Evolutionary conservation across 2,888 invertebrate genomes (phyloP).

Genomic region (Bruchidius siliquastri): DNA sequence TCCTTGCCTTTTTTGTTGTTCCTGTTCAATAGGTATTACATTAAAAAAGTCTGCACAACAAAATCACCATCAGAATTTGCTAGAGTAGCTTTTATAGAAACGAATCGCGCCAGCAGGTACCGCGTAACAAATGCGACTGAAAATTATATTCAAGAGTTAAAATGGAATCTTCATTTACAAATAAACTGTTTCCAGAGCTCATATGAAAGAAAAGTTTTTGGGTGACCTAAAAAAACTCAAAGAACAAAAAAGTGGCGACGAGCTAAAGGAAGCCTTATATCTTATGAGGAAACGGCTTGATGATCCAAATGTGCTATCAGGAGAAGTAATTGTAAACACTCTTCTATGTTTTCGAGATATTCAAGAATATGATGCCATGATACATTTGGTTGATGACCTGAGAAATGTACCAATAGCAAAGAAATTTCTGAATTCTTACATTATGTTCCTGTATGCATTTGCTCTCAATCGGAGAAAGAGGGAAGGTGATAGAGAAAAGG

Average conservation of each 20-base stretch:
- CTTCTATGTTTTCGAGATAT: slow-evolving; percentile 87
- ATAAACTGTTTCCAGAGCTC: slow-evolving; percentile 60
- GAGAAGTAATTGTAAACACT: slow-evolving; percentile 93
- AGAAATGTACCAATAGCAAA: slow-evolving; percentile 83
- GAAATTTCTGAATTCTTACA: slow-evolving; percentile 84
- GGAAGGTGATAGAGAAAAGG: slow-evolving; percentile 91
- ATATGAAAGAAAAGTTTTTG: slow-evolving; percentile 96
- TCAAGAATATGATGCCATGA: slow-evolving; percentile 97
- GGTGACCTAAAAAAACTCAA: slow-evolving; percentile 88
- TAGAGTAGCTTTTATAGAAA: too few relatives aligned
- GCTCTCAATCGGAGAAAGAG: slow-evolving; percentile 93
- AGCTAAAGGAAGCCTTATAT: slow-evolving; percentile 73
- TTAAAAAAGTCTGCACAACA: too few relatives aligned
- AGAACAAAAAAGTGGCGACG: slow-evolving; percentile 79
- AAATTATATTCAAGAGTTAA: neutral
- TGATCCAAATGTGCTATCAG: slow-evolving; percentile 93
- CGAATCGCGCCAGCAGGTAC: too few relatives aligned
- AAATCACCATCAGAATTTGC: too few relatives aligned
- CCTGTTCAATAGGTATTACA: too few relatives aligned
- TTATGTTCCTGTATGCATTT: slow-evolving; percentile 92
- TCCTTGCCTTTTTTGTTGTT: too few relatives aligned
- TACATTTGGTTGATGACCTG: slow-evolving; percentile 90
- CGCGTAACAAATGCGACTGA: too few relatives aligned
- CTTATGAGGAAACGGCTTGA: slow-evolving; percentile 90
- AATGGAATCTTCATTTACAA: too few relatives aligned